Percentiles rank a stretch among this genome's conserved stretches.
Evolutionary conservation across 1,140 invertebrate genomes (phyloP).

Genomic region (Acyrthosiphon pisum): DNA sequence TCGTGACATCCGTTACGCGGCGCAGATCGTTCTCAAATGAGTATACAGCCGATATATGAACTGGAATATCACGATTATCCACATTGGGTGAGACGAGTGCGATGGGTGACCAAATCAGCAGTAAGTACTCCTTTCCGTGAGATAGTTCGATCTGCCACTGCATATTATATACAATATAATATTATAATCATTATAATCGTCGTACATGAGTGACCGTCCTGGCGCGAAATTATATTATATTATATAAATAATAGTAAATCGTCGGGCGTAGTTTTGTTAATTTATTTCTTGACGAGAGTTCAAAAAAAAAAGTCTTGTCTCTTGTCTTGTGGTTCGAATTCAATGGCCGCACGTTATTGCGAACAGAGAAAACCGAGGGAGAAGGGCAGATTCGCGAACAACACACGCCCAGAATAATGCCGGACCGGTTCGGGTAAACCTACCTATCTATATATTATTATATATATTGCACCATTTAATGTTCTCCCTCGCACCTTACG

Average conservation of each 20-base stretch:
- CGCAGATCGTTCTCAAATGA: background rate
- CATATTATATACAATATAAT: background rate
- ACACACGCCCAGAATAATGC: constrained; percentile 1
- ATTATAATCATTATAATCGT: background rate
- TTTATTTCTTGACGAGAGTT: background rate
- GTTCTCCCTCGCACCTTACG: background rate
- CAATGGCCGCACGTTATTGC: background rate
- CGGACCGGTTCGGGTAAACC: background rate
- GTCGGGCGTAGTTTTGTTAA: background rate
- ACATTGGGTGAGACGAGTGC: background rate
- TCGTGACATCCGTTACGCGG: background rate
- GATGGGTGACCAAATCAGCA: background rate
- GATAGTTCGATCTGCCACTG: background rate
- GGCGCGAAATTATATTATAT: background rate
- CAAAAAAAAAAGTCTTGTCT: background rate
- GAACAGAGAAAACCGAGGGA: background rate
- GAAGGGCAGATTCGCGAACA: constrained; percentile 16
- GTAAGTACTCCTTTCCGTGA: background rate
- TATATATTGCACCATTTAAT: background rate
- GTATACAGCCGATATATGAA: background rate
- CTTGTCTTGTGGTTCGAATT: background rate
- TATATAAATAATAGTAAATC: too few relatives aligned
- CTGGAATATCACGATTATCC: background rate
- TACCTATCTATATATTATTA: background rate
- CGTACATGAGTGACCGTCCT: background rate